Base-by-base conservation (phyloP, 2,113 vertebrate genomes). In the Cynocephalus volans region DNA sequence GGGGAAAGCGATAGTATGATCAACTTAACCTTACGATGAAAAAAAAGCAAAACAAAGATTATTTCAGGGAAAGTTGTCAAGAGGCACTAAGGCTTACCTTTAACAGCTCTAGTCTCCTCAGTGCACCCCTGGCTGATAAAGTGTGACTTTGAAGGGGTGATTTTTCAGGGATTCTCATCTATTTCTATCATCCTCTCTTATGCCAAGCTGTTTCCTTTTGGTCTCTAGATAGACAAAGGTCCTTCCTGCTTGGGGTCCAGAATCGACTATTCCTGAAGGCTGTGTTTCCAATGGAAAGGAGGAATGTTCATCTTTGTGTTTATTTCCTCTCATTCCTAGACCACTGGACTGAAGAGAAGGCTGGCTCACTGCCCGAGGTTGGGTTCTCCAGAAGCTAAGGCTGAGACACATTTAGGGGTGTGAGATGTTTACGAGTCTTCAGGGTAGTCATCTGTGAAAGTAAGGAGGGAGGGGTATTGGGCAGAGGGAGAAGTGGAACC, bases 1-100 rank as follows among this genome's bases (percentile, higher is more conserved):
- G 60, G 52, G 87, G 89, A 97, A 95, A 82, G 41, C 0, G 14
- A 5, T 96, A 1, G n/a, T 85, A 58, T 67, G 84, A 50, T 72
- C 80, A 95, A 89, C 86, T 73, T 70, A 73, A 96, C 80, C 82
- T 95, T 77, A 54, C 65, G 84, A 72, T 69, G 12, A 84, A 88
- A n/a, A 23, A 90, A 94, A 58, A 81, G 41, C 1, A 1, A 86
- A 86, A 87, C 54, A 69, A 88, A 56, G 60, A 65, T 93, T 88
- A 79, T 60, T 87, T 64, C 5, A 0, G 23, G 94, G 77, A 81
- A 58, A 70, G 18, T 83, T 93, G 31, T 90, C 36, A 70, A 23
- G 33, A 50, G 2, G 8, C 72, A 36, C 36, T 79, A 24, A 79
- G 7, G 23, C 52, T 93, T 52, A 36, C 73, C 60, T 54, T 21